Base-by-base conservation (phyloP, 2,113 vertebrate species). In the Ovis canadensis region DNA sequence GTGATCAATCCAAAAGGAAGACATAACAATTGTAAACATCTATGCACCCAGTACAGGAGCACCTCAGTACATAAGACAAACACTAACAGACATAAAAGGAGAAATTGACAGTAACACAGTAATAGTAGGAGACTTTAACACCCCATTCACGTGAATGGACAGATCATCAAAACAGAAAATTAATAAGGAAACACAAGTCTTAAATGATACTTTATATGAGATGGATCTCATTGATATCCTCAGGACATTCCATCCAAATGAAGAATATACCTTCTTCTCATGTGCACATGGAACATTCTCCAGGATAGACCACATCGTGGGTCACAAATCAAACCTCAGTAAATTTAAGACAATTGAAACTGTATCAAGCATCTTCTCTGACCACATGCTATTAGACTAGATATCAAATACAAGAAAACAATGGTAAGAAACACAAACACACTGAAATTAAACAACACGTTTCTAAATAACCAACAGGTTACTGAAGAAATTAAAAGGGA, bases 131-230 rank as follows among this genome's bases (percentile, higher is more conserved):
- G 64, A 21, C 17, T 71, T 11, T 5, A 36, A 71, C 64, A 36
- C 17, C 17, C 8, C 4, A 36, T 2, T 36, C n/a, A 71, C 17
- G 21, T 0, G 2, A 36, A 36, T 21, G n/a, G n/a, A 36, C 17
- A 71, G 8, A 36, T 36, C 64, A 21, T 36, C 64, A 36, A 71
- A 71, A 71, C 64, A 71, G 64, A 71, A 71, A 36, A 36, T 11
- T 36, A 21, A 36, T 21, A 36, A 36, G 17, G n/a, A 6, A 67
- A 67, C 33, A 36, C n/a, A 71, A 36, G n/a, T 36, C n/a, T 36
- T 71, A 36, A 71, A 36, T 71, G 9, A 71, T 71, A 36, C 64
- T 21, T 71, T 71, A 71, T 9, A 71, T 36, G 64, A 71, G n/a
- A 71, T 71, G 64, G 19, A 1, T 11, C 17, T 36, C 17, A 71